These are phyloP conservation scores for Urosaurus nigricauda DNA, from an alignment of 2,797 vertebrate genomes.

Conservation along the genomic window DNA sequence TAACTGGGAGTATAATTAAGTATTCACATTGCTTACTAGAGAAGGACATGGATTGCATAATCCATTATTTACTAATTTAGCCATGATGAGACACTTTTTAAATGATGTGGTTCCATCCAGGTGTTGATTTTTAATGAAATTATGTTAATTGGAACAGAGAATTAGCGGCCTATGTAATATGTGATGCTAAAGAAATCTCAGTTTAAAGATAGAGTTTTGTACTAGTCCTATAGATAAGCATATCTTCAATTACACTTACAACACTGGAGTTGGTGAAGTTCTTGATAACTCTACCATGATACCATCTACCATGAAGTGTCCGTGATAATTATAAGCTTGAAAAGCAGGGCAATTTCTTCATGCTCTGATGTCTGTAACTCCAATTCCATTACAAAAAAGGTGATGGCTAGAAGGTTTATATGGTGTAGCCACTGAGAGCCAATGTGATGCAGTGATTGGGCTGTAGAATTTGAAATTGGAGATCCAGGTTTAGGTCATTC, in stretches of 20 bases:
- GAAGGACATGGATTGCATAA: neutral
- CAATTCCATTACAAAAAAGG: too few species aligned
- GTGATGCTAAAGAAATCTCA: neutral
- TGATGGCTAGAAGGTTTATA: too few species aligned
- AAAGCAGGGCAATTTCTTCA: too few species aligned
- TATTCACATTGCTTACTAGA: constrained; percentile 26
- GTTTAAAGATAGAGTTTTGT: neutral
- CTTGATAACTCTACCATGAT: neutral
- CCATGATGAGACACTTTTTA: constrained; percentile 33
- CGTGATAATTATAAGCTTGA: too few species aligned
- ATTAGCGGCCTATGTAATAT: neutral
- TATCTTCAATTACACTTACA: neutral
- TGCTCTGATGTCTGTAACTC: too few species aligned
- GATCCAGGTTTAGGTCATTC: too few species aligned
- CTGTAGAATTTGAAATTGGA: too few species aligned
- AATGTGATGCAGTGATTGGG: too few species aligned
- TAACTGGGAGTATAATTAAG: constrained; percentile 38
- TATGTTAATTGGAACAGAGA: neutral
- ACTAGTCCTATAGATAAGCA: too few species aligned
- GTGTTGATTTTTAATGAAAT: neutral
- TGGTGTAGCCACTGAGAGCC: too few species aligned
- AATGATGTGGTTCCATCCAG: constrained; percentile 21
- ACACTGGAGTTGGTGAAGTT: neutral
- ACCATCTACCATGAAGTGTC: too few species aligned
- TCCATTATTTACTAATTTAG: constrained; percentile 36